phyloP scores from a whole-genome alignment of 2,797 vertebrate genomes.

The Paedocypris micromegethes region DNA sequence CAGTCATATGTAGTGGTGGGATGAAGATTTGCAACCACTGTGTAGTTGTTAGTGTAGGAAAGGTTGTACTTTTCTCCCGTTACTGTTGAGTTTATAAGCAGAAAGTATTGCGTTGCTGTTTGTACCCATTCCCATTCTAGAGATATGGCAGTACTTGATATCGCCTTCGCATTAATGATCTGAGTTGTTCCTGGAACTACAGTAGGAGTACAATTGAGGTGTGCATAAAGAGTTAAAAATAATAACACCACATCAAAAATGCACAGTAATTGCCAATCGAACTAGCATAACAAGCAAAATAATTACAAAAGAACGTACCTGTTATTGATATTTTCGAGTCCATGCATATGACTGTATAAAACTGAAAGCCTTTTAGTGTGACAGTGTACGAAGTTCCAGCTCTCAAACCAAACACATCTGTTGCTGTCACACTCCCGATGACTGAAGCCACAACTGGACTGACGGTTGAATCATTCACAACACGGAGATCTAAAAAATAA shows the following conservation, averaged over 20 bases:
- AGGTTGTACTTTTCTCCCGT: conserved; percentile 37
- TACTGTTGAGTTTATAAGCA: conserved; percentile 49
- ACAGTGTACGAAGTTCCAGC: conserved; percentile 66
- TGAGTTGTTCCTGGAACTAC: conserved; percentile 65
- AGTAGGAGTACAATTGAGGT: not conserved
- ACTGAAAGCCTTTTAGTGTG: conserved; percentile 65
- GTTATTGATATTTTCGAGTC: conserved; percentile 48
- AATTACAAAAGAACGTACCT: conserved; percentile 53
- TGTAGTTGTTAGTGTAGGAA: conserved; percentile 37
- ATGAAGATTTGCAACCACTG: conserved; percentile 53
- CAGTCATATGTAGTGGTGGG: conserved; percentile 60
- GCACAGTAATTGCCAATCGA: not conserved
- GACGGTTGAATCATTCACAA: conserved; percentile 52
- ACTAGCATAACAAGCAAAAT: not conserved
- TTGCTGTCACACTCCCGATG: conserved; percentile 27
- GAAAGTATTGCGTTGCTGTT: conserved; percentile 54
- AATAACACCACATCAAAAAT: too few relatives aligned
- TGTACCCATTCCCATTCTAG: conserved; percentile 59
- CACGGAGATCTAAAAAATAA: conserved; percentile 70
- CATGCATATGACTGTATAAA: conserved; percentile 50
- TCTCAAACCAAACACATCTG: conserved; percentile 56
- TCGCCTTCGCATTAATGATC: conserved; percentile 47
- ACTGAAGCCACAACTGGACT: conserved; percentile 56
- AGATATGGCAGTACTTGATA: conserved; percentile 60
- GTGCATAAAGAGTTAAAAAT: too few relatives aligned